A percentile compares a stretch with the other conserved stretches of the same genome.
Conservation (phyloP, 1,140 invertebrate species). For the Drosophila jambulina region DNA sequence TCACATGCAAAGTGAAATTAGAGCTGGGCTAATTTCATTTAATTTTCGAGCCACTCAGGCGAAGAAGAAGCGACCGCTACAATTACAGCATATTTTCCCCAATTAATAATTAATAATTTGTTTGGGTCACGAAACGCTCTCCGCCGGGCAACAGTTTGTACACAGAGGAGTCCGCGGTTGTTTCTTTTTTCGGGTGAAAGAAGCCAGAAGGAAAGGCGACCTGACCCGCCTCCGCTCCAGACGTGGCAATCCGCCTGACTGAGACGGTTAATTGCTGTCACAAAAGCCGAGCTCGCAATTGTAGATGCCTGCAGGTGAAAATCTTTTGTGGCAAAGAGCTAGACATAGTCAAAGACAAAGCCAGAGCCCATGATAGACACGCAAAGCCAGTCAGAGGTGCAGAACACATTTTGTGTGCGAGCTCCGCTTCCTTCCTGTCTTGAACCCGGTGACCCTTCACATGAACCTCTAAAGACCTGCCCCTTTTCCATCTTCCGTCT, state of each 20-base stretch:
- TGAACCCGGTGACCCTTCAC: constrained; percentile 26
- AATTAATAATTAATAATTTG: constrained; percentile 85
- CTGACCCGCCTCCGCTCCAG: constrained; percentile 22
- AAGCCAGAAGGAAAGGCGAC: constrained; percentile 45
- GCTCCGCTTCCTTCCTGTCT: constrained; percentile 69
- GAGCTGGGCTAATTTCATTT: constrained; percentile 78
- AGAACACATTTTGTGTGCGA: constrained; percentile 76
- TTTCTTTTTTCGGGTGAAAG: constrained; percentile 32
- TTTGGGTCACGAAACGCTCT: constrained; percentile 79
- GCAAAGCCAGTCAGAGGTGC: constrained; percentile 75
- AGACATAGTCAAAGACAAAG: constrained; percentile 20
- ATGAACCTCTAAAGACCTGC: constrained; percentile 1
- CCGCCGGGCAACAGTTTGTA: constrained; percentile 58
- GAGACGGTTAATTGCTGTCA: constrained; percentile 82
- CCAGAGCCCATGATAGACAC: constrained; percentile 38
- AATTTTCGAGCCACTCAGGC: constrained; percentile 72
- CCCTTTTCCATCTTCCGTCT: constrained; percentile 7
- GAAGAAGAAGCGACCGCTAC: constrained; percentile 68
- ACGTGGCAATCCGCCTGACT: constrained; percentile 57
- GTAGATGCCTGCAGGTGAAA: constrained; percentile 52
- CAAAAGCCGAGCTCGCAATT: constrained; percentile 53
- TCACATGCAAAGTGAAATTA: constrained; percentile 84
- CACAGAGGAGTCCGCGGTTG: constrained; percentile 11
- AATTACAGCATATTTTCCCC: constrained; percentile 83
- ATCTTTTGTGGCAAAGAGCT: constrained; percentile 60